Base-by-base conservation (phyloP, 2,797 vertebrate species). In the Brachyrhaphis roseni region DNA sequence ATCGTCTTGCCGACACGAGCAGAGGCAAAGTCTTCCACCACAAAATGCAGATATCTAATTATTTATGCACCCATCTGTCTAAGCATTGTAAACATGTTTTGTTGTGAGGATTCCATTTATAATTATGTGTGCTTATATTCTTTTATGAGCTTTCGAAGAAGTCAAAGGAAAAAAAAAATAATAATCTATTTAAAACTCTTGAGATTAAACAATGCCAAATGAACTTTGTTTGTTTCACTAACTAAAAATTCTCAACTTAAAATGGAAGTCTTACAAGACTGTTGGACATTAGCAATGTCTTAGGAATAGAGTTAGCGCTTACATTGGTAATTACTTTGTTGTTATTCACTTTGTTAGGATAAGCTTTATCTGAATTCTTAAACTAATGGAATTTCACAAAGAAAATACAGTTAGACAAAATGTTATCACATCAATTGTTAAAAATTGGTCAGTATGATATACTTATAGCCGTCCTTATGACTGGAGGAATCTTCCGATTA, bases 1-100 rank as follows among this genome's bases (percentile, higher is more conserved):
- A 75, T 87, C 87, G 76, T 84, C 73, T 47, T 15, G 76, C 76
- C 79, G 72, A 66, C 83, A 72, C 59, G 62, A 62, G 76, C 0
- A 8, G 78, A 74, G 26, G 31, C 55, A 28, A 70, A 78, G n/a
- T 34, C 8, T 62, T 57, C 2, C 64, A 68, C 53, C 41, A 36
- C 45, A n/a, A 20, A 28, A 28, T n/a, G 12, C 23, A 41, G 39
- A 74, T 62, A 71, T 82, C 45, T 85, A 81, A 87, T 82, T 78
- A 77, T 82, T 73, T 46, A 31, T 79, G 36, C 57, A 71, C 8
- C 45, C 15, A n/a, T 59, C 31, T 71, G 55, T 46, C 28, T 43
- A 12, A 51, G 71, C 57, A 13, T 75, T 77, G 8, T 20, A 49
- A 51, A 11, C n/a, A 78, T 43, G n/a, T 47, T 34, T 39, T 74